Conservation (phyloP, 2,888 invertebrate species). For the Petrolisthes cinctipes region DNA sequence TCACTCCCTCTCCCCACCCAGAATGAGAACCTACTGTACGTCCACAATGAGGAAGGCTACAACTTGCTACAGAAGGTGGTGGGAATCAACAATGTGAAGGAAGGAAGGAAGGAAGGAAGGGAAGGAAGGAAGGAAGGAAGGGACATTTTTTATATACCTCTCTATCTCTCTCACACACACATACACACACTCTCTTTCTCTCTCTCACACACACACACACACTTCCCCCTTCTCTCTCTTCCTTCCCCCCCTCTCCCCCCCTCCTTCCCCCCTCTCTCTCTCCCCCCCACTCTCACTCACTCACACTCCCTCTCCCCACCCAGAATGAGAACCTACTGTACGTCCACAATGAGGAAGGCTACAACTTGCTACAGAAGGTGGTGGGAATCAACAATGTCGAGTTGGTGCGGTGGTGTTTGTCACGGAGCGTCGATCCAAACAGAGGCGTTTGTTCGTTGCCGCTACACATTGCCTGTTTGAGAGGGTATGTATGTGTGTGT, state of each 20-base stretch:
- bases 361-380: constrained; percentile 81
- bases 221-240: neutral
- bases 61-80: no score
- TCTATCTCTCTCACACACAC: no score
- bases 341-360: constrained; percentile 78
- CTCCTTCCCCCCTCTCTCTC: neutral
- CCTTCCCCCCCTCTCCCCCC: neutral
- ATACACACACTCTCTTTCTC: no score
- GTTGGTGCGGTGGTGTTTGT: constrained; percentile 77
- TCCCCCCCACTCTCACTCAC: no score
- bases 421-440: constrained; percentile 77
- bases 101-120: no score
- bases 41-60: no score
- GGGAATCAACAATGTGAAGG: no score
- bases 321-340: constrained; percentile 79
- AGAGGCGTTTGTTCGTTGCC: constrained; percentile 82
- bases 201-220: no score
- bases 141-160: no score
- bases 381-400: constrained; percentile 80
- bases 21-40: no score
- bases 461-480: constrained; percentile 80
- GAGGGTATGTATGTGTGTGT: constrained; percentile 73
- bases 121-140: no score
- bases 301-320: constrained; percentile 18
- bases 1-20: no score